phyloP scores from a whole-genome alignment of 2,797 vertebrate genomes.

The Alosa sapidissima region DNA sequence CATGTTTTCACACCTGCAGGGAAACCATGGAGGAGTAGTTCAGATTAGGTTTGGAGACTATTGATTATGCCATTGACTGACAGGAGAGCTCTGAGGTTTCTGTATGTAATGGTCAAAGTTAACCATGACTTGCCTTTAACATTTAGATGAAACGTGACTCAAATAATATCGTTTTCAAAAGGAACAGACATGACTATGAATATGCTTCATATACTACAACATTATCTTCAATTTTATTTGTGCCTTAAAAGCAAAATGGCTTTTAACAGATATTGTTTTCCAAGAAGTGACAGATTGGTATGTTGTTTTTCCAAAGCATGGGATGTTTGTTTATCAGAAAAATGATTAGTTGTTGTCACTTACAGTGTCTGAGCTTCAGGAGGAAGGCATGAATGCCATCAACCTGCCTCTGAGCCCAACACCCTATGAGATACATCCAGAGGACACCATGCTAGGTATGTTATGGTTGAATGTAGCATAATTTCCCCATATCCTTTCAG shows the following conservation, averaged over 20 bases:
- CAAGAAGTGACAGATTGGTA: neutral
- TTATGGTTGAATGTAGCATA: neutral
- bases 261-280: neutral
- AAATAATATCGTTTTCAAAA: neutral
- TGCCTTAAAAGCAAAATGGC: no score
- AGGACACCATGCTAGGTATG: constrained; percentile 92
- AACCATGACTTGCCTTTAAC: neutral
- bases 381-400: constrained; percentile 98
- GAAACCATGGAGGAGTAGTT: neutral
- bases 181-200: neutral
- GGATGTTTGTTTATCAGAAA: neutral
- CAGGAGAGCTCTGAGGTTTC: neutral
- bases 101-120: neutral
- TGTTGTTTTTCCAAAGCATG: constrained; percentile 4
- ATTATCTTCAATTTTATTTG: neutral
- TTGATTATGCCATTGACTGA: neutral
- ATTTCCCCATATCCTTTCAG: constrained; percentile 5
- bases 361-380: constrained; percentile 95
- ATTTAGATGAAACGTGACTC: neutral
- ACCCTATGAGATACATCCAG: constrained; percentile 94
- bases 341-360: neutral
- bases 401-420: constrained; percentile 97
- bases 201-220: neutral
- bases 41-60: neutral
- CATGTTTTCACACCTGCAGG: neutral